These are phyloP conservation scores for Heliconius ismenius DNA, from an alignment of 2,888 invertebrate genomes.

Conservation along the genomic window DNA sequence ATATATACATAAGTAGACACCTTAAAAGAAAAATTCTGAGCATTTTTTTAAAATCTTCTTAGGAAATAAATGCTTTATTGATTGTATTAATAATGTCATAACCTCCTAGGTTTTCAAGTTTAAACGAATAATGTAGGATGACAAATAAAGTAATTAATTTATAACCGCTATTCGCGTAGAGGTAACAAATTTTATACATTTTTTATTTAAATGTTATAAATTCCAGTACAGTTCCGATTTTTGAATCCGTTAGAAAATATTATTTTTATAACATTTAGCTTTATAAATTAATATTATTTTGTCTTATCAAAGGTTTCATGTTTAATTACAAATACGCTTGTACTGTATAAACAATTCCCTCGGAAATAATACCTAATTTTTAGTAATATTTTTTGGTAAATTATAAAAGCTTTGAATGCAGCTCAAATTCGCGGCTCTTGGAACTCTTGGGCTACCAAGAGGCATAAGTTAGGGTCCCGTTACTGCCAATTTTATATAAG, in stretches of 20 bases:
- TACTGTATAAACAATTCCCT: background rate
- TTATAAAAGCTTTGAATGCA: background rate
- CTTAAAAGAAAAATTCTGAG: background rate
- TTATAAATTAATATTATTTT: too few relatives aligned
- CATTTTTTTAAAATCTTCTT: background rate
- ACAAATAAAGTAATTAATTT: background rate
- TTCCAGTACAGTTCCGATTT: background rate
- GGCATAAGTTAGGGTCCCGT: background rate
- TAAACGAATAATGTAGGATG: background rate
- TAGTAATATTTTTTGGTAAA: too few relatives aligned
- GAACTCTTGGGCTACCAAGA: background rate
- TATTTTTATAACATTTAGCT: too few relatives aligned
- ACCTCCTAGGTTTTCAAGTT: background rate
- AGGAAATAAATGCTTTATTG: background rate
- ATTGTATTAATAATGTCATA: background rate
- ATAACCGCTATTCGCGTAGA: background rate
- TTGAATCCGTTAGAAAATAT: too few relatives aligned
- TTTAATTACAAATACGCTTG: background rate
- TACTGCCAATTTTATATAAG: background rate
- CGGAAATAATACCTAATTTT: background rate
- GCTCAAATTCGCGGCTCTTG: background rate
- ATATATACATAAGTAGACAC: slow-evolving; percentile 9
- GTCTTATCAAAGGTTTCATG: too few relatives aligned
- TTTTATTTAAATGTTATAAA: background rate
- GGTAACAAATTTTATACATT: background rate